Conservation (phyloP, 2,113 vertebrate genomes). For the Barnardius zonarius region DNA sequence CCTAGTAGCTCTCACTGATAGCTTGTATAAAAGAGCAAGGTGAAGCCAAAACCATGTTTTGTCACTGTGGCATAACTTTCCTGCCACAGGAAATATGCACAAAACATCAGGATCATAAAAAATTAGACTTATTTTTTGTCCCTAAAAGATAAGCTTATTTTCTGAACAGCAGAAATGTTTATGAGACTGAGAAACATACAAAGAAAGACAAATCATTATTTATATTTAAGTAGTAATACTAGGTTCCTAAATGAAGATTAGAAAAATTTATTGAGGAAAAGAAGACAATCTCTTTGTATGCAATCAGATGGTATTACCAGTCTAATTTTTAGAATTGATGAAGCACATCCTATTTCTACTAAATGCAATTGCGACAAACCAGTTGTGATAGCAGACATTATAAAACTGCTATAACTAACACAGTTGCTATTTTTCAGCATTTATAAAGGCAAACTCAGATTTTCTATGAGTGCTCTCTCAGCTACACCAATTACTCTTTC, state of each 20-base stretch:
- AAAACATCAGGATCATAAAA: background rate
- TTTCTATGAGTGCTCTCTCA: background rate
- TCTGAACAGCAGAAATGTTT: background rate
- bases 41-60: background rate
- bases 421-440: background rate
- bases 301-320: background rate
- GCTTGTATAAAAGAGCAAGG: background rate
- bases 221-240: background rate
- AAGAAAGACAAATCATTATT: background rate
- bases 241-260: background rate
- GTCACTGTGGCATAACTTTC: background rate
- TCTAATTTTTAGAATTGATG: background rate
- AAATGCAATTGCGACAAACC: background rate
- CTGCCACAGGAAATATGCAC: background rate
- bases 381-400: background rate
- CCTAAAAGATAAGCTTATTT: background rate
- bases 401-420: background rate
- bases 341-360: background rate
- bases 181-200: background rate
- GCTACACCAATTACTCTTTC: background rate
- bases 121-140: background rate
- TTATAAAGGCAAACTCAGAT: background rate
- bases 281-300: background rate
- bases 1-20: background rate
- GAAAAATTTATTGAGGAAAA: background rate